Base-by-base conservation (phyloP, 2,888 invertebrate species). In the Drosophila mimica region DNA sequence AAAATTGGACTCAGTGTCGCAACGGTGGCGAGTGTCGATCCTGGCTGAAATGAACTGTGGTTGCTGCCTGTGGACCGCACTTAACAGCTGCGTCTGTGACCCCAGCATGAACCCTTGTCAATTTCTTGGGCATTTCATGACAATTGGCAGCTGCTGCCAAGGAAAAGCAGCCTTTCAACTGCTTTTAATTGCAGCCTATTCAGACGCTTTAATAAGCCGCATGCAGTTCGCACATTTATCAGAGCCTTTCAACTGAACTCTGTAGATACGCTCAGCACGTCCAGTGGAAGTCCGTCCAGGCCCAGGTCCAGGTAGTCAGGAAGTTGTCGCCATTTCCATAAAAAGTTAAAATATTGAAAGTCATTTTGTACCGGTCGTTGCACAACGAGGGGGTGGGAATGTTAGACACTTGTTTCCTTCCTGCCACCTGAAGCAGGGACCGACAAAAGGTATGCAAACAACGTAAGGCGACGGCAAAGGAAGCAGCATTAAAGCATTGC, bases 331-430 rank as follows among this genome's bases (percentile, higher is more conserved):
- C 79, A 79, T 88, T 85, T 83, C 71, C 82, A 85, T 82, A 76
- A 82, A 87, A 83, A 74, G 81, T 73, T 83, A 66, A 85, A 88
- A 81, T 90, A 87, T 88, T 88, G 83, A 89, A 89, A 89, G 86
- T 89, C 90, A 85, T 89, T 87, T 83, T 72, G 66, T 56, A 67
- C 67, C 63, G 62, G 63, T 70, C 54, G 67, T 33, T 79, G 75
- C 76, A 65, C 77, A 79, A 56, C 25, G 25, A 71, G 65, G 67
- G 64, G 68, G 67, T 63, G 70, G 74, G 68, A 70, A 58, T 72
- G 67, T 79, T 70, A 82, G 85, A 88, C 88, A 88, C 88, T 87
- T 89, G 83, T 83, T 88, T 87, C 86, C 86, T 87, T 89, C 86
- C 88, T 76, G 85, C 36, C 67, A 48, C 40, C 64, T 51, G 51